Evolutionary conservation across 2,113 vertebrate species (phyloP), one percentile per base, ranked within the genome.

Genomic region (Alces alces): DNA sequence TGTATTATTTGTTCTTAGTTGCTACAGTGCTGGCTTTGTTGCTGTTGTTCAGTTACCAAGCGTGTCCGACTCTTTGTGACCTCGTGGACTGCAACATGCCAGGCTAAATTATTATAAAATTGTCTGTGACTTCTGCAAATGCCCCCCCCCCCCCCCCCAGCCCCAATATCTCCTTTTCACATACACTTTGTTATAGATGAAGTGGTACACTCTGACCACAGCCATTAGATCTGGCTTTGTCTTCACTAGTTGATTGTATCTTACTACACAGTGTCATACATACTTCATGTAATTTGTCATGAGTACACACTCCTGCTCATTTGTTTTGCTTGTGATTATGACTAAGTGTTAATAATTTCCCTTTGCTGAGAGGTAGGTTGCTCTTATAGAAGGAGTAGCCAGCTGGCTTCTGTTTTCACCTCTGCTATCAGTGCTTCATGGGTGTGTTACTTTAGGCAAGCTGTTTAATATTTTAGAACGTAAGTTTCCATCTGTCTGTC

Each of bases 401-500:
- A 73, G 80, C 60, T 94, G 82, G 73, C 21, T 85, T 95, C 52
- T 73, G 83, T 64, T 94, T 79, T 80, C 76, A 80, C 23, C 54
- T 93, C 95, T 84, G 30, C 30, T 36, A 1, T 58, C 84, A 76
- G 23, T 21, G 28, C 39, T 96, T 83, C 54, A 86, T 95, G 33
- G 66, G 76, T 43, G 4, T 96, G 73, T 93, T 87, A 52, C 66
- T 96, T 27, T 36, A 91, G 89, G 64, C 7, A 88, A 33, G 57
- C 80, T 84, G 2, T 83, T 86, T 61, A 43, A 58, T 78, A 60
- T 60, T 87, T n/a, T 28, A 84, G 88, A 45, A 60, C 10, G n/a
- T 73, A 57, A n/a, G 50, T 90, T 54, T 95, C 66, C 79, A 89
- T 61, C 33, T 87, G 13, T 66, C 70, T 97, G 91, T 96, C 93